These are phyloP conservation scores for Rhipidura dahli DNA, from an alignment of 2,113 vertebrate genomes.

Conservation along the genomic window DNA sequence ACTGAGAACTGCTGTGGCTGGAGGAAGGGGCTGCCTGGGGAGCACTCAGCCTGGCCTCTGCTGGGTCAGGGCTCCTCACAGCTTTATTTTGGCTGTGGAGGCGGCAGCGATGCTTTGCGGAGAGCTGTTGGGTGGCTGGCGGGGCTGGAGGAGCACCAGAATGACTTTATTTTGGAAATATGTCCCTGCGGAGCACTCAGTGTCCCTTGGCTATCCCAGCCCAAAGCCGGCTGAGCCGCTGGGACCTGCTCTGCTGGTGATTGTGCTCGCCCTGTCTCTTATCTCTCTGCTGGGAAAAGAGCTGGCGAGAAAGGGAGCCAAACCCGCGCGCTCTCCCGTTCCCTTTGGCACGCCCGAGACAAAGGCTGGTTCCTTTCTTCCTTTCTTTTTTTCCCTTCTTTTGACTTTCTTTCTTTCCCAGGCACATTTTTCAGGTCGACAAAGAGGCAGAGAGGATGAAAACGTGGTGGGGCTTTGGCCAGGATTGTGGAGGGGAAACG, in stretches of 20 bases:
- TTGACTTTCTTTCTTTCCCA: neutral
- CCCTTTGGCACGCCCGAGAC: neutral
- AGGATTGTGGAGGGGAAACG: rapidly evolving
- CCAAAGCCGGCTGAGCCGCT: neutral
- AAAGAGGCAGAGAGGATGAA: rapidly evolving
- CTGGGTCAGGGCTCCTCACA: slow-evolving; percentile 16
- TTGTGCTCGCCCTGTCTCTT: neutral
- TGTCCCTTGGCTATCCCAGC: neutral
- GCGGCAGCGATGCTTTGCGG: neutral
- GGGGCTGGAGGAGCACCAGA: slow-evolving; percentile 46
- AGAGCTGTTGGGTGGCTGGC: neutral
- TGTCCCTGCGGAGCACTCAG: slow-evolving; percentile 39
- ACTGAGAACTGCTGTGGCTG: neutral
- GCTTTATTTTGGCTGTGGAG: slow-evolving; percentile 5
- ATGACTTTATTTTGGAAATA: slow-evolving; percentile 71
- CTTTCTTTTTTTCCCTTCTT: neutral
- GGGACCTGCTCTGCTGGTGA: slow-evolving; percentile 6
- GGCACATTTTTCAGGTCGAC: rapidly evolving
- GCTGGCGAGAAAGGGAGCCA: neutral
- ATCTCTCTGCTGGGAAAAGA: slow-evolving; percentile 24
- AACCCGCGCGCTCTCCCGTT: neutral
- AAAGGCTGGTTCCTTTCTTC: neutral
- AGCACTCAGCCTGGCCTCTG: neutral
- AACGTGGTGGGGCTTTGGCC: rapidly evolving
- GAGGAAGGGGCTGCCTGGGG: slow-evolving; percentile 18